Evolutionary conservation across 1,140 invertebrate genomes (phyloP).

Genomic region (Phthorimaea operculella): DNA sequence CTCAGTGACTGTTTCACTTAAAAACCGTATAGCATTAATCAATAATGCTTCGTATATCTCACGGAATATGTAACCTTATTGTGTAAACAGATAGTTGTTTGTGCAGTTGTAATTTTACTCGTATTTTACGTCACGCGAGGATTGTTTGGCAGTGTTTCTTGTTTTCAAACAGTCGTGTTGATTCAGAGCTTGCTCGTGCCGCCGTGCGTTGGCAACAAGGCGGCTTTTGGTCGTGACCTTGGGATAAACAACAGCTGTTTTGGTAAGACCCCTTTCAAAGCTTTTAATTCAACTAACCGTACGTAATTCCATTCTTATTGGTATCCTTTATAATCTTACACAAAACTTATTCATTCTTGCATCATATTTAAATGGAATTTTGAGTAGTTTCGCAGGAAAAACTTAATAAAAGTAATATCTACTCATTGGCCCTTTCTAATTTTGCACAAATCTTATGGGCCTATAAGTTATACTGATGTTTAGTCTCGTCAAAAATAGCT

Average conservation of each 20-base stretch:
- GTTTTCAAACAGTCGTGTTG: constrained; percentile 34
- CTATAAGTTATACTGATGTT: too few species aligned
- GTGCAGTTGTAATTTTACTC: constrained; percentile 43
- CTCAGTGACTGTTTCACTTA: too few species aligned
- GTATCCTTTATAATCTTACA: constrained; percentile 3
- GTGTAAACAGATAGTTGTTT: constrained; percentile 20
- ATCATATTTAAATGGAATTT: background rate
- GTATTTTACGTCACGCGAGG: constrained; percentile 49
- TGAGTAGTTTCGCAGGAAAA: too few species aligned
- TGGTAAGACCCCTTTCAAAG: constrained; percentile 36
- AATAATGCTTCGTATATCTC: too few species aligned
- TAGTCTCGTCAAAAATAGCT: too few species aligned
- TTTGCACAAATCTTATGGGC: too few species aligned
- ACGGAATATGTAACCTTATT: too few species aligned
- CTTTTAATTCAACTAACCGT: constrained; percentile 21
- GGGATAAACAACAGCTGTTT: constrained; percentile 56
- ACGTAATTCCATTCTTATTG: constrained; percentile 7
- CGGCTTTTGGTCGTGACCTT: constrained; percentile 37
- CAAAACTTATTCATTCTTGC: background rate
- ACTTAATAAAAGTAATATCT: too few species aligned
- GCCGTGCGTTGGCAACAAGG: constrained; percentile 29
- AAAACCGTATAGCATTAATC: too few species aligned
- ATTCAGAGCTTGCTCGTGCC: constrained; percentile 25
- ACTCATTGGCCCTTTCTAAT: too few species aligned
- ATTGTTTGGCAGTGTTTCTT: constrained; percentile 45